These are phyloP conservation scores for Myotis vivesi DNA, from an alignment of 2,797 vertebrate genomes.

Conservation along the genomic window DNA sequence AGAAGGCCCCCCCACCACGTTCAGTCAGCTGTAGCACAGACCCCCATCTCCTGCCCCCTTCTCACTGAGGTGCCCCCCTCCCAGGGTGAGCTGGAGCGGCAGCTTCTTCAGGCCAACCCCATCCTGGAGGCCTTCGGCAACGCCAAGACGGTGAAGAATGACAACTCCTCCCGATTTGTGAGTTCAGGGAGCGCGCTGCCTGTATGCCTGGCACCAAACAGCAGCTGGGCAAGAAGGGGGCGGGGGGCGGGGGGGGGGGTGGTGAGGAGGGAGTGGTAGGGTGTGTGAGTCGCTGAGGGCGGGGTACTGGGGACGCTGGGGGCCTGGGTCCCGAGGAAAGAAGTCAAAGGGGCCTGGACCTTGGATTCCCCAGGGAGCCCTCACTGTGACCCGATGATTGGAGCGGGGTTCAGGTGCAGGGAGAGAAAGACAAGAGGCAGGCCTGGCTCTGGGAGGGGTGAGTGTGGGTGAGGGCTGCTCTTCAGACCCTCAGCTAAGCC, in stretches of 20 bases:
- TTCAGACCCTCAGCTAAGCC: too few species aligned
- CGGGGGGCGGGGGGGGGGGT: fast-evolving
- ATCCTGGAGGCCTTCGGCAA: conserved; percentile 94
- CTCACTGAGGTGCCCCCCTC: background rate
- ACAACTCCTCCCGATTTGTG: conserved; percentile 95
- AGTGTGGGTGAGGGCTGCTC: background rate
- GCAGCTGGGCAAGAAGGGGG: background rate
- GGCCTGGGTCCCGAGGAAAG: background rate
- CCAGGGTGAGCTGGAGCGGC: conserved; percentile 93
- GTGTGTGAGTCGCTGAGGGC: background rate
- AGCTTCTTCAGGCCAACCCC: conserved; percentile 93
- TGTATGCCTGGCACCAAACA: fast-evolving
- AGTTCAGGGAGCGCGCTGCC: conserved; percentile 57
- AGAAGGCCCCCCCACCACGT: background rate
- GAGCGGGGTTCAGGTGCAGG: background rate
- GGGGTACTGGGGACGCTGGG: background rate
- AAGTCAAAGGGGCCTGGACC: too few species aligned
- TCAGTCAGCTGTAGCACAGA: background rate
- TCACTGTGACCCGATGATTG: fast-evolving
- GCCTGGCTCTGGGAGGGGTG: background rate
- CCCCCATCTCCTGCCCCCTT: background rate
- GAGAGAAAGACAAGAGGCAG: background rate
- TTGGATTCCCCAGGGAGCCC: background rate
- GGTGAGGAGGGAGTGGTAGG: too few species aligned
- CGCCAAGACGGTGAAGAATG: conserved; percentile 93